Evolutionary conservation across 2,797 vertebrate genomes (phyloP).

Genomic region (Molossus alvarezi): DNA sequence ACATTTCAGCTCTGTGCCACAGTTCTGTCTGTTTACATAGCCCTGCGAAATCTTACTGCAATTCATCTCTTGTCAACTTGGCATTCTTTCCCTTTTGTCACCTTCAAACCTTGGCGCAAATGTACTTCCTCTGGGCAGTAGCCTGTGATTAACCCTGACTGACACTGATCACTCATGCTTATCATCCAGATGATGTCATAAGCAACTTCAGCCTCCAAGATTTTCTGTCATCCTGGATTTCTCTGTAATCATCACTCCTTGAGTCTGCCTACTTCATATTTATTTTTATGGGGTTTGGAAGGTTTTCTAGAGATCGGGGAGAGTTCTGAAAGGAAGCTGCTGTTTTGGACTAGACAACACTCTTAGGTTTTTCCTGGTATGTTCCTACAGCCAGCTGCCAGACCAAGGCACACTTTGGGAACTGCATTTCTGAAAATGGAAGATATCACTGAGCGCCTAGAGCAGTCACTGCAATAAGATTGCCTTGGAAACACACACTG

Average conservation of each 20-base stretch:
- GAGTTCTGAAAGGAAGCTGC: neutral
- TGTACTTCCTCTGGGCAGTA: conserved; percentile 72
- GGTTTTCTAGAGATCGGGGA: neutral
- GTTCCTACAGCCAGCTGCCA: neutral
- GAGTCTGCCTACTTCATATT: neutral
- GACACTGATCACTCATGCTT: conserved; percentile 14
- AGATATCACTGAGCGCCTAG: neutral
- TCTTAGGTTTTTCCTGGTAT: neutral
- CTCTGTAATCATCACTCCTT: neutral
- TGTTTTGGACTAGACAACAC: neutral
- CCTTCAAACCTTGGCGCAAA: conserved; percentile 61
- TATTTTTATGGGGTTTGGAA: conserved; percentile 7
- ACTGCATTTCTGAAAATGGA: neutral
- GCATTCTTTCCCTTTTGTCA: conserved; percentile 58
- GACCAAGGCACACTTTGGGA: neutral
- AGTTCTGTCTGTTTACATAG: neutral
- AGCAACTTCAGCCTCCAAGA: neutral
- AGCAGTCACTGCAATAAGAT: neutral
- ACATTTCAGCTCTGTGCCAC: conserved; percentile 35
- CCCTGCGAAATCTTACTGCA: conserved; percentile 41
- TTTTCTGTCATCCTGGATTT: neutral
- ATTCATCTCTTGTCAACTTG: conserved; percentile 57
- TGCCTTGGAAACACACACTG: conserved; percentile 9
- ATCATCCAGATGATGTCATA: neutral
- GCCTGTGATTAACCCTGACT: conserved; percentile 67